Base-by-base conservation (phyloP, 2,888 invertebrate genomes). In the Osedax frankpressi region DNA sequence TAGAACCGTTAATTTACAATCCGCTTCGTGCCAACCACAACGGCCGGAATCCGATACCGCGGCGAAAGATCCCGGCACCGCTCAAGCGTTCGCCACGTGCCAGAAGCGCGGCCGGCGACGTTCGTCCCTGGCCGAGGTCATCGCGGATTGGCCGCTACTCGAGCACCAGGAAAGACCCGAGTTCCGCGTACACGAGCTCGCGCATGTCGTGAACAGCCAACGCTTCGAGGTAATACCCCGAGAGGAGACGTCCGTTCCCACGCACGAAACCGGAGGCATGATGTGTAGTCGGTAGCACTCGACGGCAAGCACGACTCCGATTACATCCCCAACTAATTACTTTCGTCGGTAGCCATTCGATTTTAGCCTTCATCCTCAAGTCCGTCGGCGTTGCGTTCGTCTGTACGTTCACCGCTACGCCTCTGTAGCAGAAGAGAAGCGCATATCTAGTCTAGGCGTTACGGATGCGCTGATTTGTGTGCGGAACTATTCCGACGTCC, bases 61-160 rank as follows among this genome's bases (percentile, higher is more conserved):
- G 19, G 11, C 19, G 11, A 44, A 19, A 6, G 44, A 44, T 44
- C 44, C 44, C 6, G 6, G 11, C 11, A 44, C 44, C 11, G 19
- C 11, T 44, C 44, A 44, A 44, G 44, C 44, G 44, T 44, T 44
- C 44, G 44, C 44, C 11, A 44, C 19, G 44, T 44, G 44, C 19
- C 44, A 44, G 44, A 6, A 19, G 6, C 6, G 44, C 11, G 44
- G 59, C 28, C 29, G 26, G 30, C 78, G 82, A 65, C 89, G 92
- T 88, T 91, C 89, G 85, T 92, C 92, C 84, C 88, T 93, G 87
- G 92, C 92, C 83, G 93, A 94, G 88, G 88, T 93, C 88, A 94
- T 94, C 86, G 93, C 93, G 84, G 94, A 94, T 88, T 94, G 93
- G 93, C 94, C 94, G 84, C 90, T 89, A 85, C 90, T 92, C 25